These are phyloP conservation scores for Philopedon plagiatum DNA, from an alignment of 2,888 invertebrate species.

Conservation along the genomic window DNA sequence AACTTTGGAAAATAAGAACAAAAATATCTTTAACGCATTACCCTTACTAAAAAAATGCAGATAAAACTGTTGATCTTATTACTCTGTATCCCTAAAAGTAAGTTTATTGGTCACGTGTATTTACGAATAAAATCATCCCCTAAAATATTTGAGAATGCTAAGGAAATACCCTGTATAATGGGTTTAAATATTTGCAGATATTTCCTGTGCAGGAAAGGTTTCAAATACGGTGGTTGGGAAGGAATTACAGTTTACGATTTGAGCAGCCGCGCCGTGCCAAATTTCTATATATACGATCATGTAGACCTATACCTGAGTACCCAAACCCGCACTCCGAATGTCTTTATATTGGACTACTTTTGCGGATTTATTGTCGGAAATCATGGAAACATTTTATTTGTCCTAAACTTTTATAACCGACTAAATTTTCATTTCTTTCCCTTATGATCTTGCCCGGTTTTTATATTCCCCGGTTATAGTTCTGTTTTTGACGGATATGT, in stretches of 20 bases:
- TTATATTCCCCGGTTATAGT: slow-evolving; percentile 50
- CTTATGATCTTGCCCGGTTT: slow-evolving; percentile 49
- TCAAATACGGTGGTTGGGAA: slow-evolving; percentile 56
- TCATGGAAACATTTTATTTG: slow-evolving; percentile 67
- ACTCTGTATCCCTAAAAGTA: too few species aligned
- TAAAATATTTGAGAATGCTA: too few species aligned
- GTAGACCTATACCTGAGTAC: slow-evolving; percentile 57
- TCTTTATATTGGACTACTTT: slow-evolving; percentile 66
- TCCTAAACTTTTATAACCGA: slow-evolving; percentile 66
- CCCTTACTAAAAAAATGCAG: too few species aligned
- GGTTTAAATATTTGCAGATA: background rate
- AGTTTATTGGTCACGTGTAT: too few species aligned
- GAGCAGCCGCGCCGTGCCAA: slow-evolving; percentile 57
- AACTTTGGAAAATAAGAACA: slow-evolving; percentile 6
- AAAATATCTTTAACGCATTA: too few species aligned
- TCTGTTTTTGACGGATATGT: slow-evolving; percentile 48
- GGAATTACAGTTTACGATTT: slow-evolving; percentile 58
- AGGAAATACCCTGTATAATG: too few species aligned
- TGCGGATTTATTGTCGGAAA: slow-evolving; percentile 67
- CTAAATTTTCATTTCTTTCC: slow-evolving; percentile 63
- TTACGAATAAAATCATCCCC: too few species aligned
- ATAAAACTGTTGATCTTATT: too few species aligned
- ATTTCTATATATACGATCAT: slow-evolving; percentile 41
- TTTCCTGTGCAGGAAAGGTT: slow-evolving; percentile 49
- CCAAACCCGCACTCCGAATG: slow-evolving; percentile 62